Evolutionary conservation across 2,888 invertebrate species (phyloP), one percentile per base, ranked within the genome.

Genomic region (Polydrusus pterygomalis): DNA sequence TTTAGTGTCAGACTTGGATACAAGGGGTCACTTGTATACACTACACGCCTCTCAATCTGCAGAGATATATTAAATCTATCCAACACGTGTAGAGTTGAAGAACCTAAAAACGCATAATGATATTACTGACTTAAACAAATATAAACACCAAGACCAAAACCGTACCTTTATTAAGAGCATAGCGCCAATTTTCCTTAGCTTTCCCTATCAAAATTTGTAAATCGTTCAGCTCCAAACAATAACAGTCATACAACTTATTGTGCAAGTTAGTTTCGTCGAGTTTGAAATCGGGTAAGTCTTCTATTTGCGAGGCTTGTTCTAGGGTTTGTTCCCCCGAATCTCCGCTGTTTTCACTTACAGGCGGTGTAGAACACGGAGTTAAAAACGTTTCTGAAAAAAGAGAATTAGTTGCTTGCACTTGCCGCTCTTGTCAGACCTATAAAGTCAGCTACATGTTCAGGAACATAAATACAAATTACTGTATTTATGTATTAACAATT

Each of bases 351-450:
- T 92, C 91, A 83, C 94, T 94, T 25, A 93, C 95, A 8, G 95
- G 96, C 25, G 96, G 96, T 13, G 96, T 96, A 9, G 96, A 95
- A 84, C 96, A 96, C 25, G 96, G 96, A 10, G 96, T 96, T 89
- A 94, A 90, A 87, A 93, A 95, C 84, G 91, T 91, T 85, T 95
- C 93, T 84, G 62, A 56, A 72, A 74, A 63, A 17, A 20, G n/a
- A 13, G 1, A n/a, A n/a, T 3, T n/a, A n/a, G 43, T 43, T 43
- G 9, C n/a, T n/a, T n/a, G n/a, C n/a, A n/a, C n/a, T n/a, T n/a
- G n/a, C n/a, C n/a, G n/a, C n/a, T n/a, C n/a, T n/a, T n/a, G n/a
- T n/a, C n/a, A n/a, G n/a, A n/a, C n/a, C n/a, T n/a, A n/a, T n/a
- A n/a, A n/a, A n/a, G n/a, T n/a, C n/a, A n/a, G n/a, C n/a, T n/a